Evolutionary conservation across 2,797 vertebrate species (phyloP), one percentile per base, ranked within the genome.

Genomic region (Agapornis canus): DNA sequence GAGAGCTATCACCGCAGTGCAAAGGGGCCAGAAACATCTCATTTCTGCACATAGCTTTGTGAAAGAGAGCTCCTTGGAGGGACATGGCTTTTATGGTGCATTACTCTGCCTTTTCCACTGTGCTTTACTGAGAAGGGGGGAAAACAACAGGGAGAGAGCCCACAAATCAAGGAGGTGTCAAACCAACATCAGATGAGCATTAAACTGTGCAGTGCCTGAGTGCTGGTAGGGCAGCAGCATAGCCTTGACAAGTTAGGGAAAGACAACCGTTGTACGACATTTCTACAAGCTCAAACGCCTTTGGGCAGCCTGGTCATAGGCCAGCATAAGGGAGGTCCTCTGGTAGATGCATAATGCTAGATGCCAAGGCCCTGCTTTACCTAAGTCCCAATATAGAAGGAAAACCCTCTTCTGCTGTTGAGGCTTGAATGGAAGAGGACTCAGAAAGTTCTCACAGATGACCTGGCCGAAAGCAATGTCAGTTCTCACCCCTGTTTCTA

Each of bases 381-480:
- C 27, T 13, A 31, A 19, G 31, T 32, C 10, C 13, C 13, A 26
- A 9, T 25, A 5, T 37, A 9, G 65, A 54, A 84, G 25, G 45
- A 69, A 9, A 10, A 11, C 20, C 18, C 11, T 85, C 47, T 71
- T 10, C 2, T 1, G 4, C 60, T 1, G 2, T 0, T 1, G 26
- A 10, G 10, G 1, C 13, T 87, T 48, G 27, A 47, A 31, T 35
- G 17, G 49, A 63, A 71, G 9, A 77, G 29, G 25, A 31, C 42
- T 59, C 47, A 49, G 49, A 60, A 63, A 51, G 32, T 22, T 27
- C 19, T 84, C 29, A 45, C 5, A 27, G 11, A 6, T 2, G 11
- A 7, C 13, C n/a, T 59, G 48, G 8, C 65, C 42, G 47, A 61
- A 88, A 82, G 13, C n/a, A 60, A 3, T 6, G 3, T 39, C 40